Evolutionary conservation across 2,888 invertebrate genomes (phyloP), one percentile per base, ranked within the genome.

Genomic region (Drosophila anomelani): DNA sequence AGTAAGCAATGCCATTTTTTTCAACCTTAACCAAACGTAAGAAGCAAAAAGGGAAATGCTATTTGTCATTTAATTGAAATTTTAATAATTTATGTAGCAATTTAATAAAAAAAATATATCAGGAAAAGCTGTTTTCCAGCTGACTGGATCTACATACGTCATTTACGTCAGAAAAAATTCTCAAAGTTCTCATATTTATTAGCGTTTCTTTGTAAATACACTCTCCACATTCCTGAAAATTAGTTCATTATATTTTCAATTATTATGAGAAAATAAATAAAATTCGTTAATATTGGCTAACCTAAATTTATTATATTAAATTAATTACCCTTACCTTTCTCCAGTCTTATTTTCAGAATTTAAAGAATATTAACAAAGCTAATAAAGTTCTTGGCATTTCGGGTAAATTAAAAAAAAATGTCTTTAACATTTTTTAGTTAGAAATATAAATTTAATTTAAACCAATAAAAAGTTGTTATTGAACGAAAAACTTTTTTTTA

Each of bases 61-160:
- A 55, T 47, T 39, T 47, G 34, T 41, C 32, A 39, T 32, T 26
- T 39, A 64, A 64, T 64, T 49, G 4, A 12, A 41, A 49, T 34
- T 49, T 63, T 15, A 61, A 64, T 62, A 47, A 47, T 47, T 58
- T 20, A 58, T 58, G 13, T 10, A 7, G 10, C 5, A 58, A n/a
- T 20, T 17, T 41, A 23, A 29, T 26, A n/a, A 15, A n/a, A 9
- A 32, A 20, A n/a, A 20, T 5, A 32, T 58, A 43, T 64, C 23
- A 29, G n/a, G 43, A 78, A 67, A 83, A 64, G 76, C 80, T 70
- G 75, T 79, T 76, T 59, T 64, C 51, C 32, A 60, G 61, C 43
- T 54, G 53, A 59, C 39, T n/a, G 26, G 12, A 61, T 56, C n/a
- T n/a, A n/a, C n/a, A n/a, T 56, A 58, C 68, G 68, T 76, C 58